A percentile compares a stretch with the other conserved stretches of the same genome.
phyloP scores from a whole-genome alignment of 92 coral and sea anemone genomes.

The Blastomussa wellsi region DNA sequence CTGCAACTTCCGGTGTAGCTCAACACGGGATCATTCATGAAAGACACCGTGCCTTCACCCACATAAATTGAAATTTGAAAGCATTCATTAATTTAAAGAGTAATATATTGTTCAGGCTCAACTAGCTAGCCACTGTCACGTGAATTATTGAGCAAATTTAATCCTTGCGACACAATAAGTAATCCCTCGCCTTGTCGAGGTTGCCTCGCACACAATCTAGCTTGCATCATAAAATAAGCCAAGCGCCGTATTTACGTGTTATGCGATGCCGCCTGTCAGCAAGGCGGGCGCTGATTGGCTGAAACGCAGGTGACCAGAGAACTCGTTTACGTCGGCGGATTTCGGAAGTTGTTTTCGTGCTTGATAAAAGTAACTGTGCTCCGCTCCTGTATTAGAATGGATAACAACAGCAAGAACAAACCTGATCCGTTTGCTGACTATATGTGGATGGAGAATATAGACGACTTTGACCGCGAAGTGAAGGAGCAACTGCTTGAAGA shows the following conservation, averaged over 20 bases:
- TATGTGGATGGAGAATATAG: slow-evolving; percentile 90
- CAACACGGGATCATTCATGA: not conserved
- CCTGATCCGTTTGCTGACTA: slow-evolving; percentile 70
- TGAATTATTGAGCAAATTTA: not conserved
- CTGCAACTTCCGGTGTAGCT: slow-evolving; percentile 11
- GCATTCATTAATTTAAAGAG: not conserved
- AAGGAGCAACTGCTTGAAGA: slow-evolving; percentile 89
- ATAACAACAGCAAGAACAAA: slow-evolving; percentile 54
- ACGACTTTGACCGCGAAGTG: slow-evolving; percentile 81
- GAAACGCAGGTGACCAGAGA: slow-evolving; percentile 66
- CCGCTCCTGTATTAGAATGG: slow-evolving; percentile 25
- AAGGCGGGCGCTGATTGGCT: slow-evolving; percentile 80
- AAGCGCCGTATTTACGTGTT: slow-evolving; percentile 80
- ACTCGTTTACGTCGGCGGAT: slow-evolving; percentile 47
- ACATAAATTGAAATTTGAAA: not conserved
- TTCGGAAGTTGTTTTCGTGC: slow-evolving; percentile 63
- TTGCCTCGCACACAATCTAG: slow-evolving; percentile 1
- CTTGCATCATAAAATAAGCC: slow-evolving; percentile 74
- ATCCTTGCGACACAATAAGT: not conserved
- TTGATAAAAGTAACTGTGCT: slow-evolving; percentile 26
- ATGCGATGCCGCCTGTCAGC: slow-evolving; percentile 76
- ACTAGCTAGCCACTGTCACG: not conserved
- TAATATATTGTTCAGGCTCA: not conserved
- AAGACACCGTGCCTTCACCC: not conserved
- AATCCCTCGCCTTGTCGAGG: slow-evolving; percentile 2